These are phyloP conservation scores for Aviceda subcristata DNA, from an alignment of 2,113 vertebrate species.

Conservation along the genomic window DNA sequence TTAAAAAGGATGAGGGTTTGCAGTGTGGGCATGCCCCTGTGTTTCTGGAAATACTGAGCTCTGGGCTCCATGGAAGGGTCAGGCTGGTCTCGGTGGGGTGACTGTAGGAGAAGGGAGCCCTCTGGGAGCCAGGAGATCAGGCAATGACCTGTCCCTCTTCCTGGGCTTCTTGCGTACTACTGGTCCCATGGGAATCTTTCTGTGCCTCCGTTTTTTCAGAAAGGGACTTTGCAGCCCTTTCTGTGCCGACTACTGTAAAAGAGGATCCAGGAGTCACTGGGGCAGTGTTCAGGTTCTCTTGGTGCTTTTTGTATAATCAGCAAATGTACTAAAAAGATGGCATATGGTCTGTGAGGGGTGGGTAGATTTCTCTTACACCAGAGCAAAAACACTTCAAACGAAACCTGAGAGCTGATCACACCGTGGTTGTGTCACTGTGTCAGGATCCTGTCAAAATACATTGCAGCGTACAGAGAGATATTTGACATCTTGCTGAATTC, in stretches of 20 bases:
- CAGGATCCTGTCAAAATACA: background rate
- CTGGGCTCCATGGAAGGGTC: background rate
- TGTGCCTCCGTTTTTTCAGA: background rate
- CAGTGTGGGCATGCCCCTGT: background rate
- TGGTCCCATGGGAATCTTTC: background rate
- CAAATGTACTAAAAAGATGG: background rate
- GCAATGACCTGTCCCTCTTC: background rate
- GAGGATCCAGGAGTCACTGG: background rate
- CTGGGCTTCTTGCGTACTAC: background rate
- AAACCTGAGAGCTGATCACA: background rate
- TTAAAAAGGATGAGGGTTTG: background rate
- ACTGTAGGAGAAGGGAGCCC: background rate
- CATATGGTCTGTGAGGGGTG: conserved; percentile 1
- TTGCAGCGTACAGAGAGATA: background rate
- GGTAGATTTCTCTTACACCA: background rate
- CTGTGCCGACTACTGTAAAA: background rate
- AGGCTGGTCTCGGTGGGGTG: background rate
- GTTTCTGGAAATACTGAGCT: background rate
- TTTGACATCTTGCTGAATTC: background rate
- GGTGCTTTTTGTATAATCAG: background rate
- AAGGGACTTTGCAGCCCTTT: background rate
- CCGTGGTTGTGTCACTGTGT: background rate
- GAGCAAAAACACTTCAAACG: background rate
- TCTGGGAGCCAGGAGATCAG: background rate
- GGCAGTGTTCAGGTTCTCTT: background rate